Percentiles rank a stretch among this genome's conserved stretches.
phyloP scores from a whole-genome alignment of 1,140 invertebrate species.

The Papilio xuthus region DNA sequence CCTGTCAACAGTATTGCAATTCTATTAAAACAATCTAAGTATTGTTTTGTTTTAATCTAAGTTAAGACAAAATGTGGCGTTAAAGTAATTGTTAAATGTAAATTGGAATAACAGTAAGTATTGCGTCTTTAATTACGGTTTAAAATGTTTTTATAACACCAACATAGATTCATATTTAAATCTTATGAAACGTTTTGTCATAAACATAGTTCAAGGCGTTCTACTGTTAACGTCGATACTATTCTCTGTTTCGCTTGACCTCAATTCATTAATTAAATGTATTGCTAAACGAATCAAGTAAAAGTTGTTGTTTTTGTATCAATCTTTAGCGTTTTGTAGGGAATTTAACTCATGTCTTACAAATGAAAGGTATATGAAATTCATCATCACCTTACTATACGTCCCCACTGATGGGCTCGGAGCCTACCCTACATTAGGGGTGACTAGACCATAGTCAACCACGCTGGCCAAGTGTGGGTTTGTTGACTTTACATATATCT shows the following conservation, averaged over 20 bases:
- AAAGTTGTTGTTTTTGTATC: neutral
- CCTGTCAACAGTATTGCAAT: neutral
- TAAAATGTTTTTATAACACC: neutral
- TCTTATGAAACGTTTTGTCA: neutral
- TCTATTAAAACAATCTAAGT: neutral
- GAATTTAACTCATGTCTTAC: too few species aligned
- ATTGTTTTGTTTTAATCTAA: neutral
- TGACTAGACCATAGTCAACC: too few species aligned
- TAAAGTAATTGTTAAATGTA: neutral
- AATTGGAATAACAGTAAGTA: neutral
- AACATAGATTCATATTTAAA: neutral
- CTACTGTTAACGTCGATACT: neutral
- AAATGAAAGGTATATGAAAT: too few species aligned
- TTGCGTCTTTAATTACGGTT: neutral
- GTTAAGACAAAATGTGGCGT: neutral
- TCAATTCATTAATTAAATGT: conserved; percentile 11
- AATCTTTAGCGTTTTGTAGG: neutral
- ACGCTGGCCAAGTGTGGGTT: too few species aligned
- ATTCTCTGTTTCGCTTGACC: conserved; percentile 15
- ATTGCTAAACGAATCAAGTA: neutral
- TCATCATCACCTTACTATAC: too few species aligned
- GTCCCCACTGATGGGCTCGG: too few species aligned
- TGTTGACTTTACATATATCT: too few species aligned
- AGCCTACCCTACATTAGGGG: too few species aligned
- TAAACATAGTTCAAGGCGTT: conserved; percentile 17